Percentiles rank a stretch among this genome's conserved stretches.
Evolutionary conservation across 2,888 invertebrate genomes (phyloP).

Genomic region (Scaeva pyrastri): DNA sequence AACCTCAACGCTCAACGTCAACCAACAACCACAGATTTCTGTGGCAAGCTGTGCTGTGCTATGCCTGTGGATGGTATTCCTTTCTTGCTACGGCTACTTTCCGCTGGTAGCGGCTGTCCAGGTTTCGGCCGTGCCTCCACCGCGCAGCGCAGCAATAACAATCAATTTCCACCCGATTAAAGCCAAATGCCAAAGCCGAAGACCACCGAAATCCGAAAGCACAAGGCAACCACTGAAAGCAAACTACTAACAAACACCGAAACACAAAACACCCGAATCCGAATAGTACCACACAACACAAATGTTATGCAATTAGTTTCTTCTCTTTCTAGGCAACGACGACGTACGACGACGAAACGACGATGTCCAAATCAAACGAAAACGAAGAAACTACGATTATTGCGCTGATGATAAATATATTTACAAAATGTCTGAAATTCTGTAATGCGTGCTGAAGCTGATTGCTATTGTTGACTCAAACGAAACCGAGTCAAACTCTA

Average conservation of each 20-base stretch:
- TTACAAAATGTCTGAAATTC: constrained; percentile 72
- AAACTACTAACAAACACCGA: constrained; percentile 49
- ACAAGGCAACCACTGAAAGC: constrained; percentile 10
- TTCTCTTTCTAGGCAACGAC: constrained; percentile 70
- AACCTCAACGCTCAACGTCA: constrained; percentile 53
- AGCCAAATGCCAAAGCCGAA: constrained; percentile 23
- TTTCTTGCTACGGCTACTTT: constrained; percentile 55
- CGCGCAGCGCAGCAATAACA: constrained; percentile 44
- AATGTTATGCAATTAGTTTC: constrained; percentile 73
- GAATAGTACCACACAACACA: constrained; percentile 62
- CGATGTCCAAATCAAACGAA: constrained; percentile 55
- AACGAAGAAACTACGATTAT: constrained; percentile 42
- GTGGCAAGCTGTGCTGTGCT: not conserved
- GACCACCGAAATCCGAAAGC: not conserved
- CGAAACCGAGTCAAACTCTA: constrained; percentile 11
- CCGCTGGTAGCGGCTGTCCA: constrained; percentile 48
- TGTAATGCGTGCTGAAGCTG: constrained; percentile 53
- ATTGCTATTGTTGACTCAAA: constrained; percentile 59
- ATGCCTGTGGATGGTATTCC: constrained; percentile 15
- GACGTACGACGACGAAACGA: constrained; percentile 36
- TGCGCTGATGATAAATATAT: constrained; percentile 71
- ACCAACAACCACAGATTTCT: constrained; percentile 16
- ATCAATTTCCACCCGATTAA: constrained; percentile 41
- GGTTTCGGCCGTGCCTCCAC: constrained; percentile 26
- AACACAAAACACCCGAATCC: constrained; percentile 63